Evolutionary conservation across 2,888 invertebrate genomes (phyloP).

Genomic region (Nemoura dubitans): DNA sequence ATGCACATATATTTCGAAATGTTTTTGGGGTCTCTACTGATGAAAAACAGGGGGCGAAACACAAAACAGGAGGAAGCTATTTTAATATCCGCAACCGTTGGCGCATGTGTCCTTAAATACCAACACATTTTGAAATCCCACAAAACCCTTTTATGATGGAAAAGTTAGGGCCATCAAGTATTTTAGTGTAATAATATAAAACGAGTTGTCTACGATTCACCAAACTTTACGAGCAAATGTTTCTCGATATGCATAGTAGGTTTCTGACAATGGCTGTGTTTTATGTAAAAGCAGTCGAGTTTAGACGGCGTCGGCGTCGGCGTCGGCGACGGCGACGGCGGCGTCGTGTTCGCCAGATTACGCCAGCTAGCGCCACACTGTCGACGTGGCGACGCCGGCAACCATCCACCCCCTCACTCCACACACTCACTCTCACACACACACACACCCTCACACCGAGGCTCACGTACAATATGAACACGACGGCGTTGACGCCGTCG

Average conservation of each 20-base stretch:
- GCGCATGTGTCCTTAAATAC: conserved; percentile 28
- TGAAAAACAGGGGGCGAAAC: background rate
- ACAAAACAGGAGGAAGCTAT: conserved; percentile 13
- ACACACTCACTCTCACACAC: background rate
- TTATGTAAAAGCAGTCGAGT: conserved; percentile 23
- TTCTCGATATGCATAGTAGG: conserved; percentile 17
- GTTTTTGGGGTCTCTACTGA: conserved; percentile 4
- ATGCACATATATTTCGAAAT: background rate
- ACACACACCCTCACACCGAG: background rate
- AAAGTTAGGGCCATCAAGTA: conserved; percentile 17
- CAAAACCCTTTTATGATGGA: conserved; percentile 20
- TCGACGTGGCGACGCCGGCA: conserved; percentile 10
- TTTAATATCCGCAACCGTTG: conserved; percentile 16
- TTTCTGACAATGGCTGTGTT: conserved; percentile 17
- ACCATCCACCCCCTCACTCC: background rate
- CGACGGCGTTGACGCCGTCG: background rate
- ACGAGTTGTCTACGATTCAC: conserved; percentile 10
- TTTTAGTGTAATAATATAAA: conserved; percentile 23
- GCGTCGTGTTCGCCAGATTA: background rate
- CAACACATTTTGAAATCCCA: conserved; percentile 25
- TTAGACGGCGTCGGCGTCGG: background rate
- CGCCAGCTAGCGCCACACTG: background rate
- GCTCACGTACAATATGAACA: conserved; percentile 7
- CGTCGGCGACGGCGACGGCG: background rate
- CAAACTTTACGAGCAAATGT: conserved; percentile 20